Base-by-base conservation (phyloP, 2,113 vertebrate species). In the Pontoporia blainvillei region DNA sequence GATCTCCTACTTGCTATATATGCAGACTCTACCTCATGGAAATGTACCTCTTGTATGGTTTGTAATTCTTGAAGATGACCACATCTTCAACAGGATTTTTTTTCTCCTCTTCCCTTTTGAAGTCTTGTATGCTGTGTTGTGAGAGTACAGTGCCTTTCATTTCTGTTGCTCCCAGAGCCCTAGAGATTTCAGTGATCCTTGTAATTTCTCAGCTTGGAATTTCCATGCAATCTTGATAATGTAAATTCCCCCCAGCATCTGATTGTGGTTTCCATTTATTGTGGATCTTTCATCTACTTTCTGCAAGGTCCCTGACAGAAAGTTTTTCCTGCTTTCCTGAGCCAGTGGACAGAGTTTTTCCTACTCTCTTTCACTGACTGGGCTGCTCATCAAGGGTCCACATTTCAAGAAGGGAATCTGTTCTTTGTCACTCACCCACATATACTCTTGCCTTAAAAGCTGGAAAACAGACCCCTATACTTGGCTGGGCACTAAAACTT, bases 41-140 rank as follows among this genome's bases (percentile, higher is more conserved):
- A 96, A 31, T 86, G 14, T 72, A n/a, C 78, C 39, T 91, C n/a
- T 76, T 92, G 17, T 91, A 27, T 95, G 29, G 29, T 82, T 86
- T 95, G 8, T 89, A 89, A 86, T 85, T 96, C 73, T 95, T 73
- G 31, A 86, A 96, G 75, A 94, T 52, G 31, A 64, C 84, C 31
- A 46, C 21, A 75, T 71, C 72, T 92, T 89, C 25, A 79, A 49
- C 8, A 64, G 78, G 29, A 85, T 82, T 81, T 71, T 62, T 79
- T 57, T 90, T 82, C 41, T 34, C 18, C 20, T 14, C 64, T 61
- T 64, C 23, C 64, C 46, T 62, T 13, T 78, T 57, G 57, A 92
- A 93, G n/a, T 72, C 36, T 64, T 92, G 0, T 49, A 17, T 79
- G 57, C 66, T 95, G 27, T 95, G 44, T 61, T 86, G 21, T 95